A percentile compares a stretch with the other conserved stretches of the same genome.
phyloP scores from a whole-genome alignment of 2,888 invertebrate species.

The Sarcophaga carnaria region DNA sequence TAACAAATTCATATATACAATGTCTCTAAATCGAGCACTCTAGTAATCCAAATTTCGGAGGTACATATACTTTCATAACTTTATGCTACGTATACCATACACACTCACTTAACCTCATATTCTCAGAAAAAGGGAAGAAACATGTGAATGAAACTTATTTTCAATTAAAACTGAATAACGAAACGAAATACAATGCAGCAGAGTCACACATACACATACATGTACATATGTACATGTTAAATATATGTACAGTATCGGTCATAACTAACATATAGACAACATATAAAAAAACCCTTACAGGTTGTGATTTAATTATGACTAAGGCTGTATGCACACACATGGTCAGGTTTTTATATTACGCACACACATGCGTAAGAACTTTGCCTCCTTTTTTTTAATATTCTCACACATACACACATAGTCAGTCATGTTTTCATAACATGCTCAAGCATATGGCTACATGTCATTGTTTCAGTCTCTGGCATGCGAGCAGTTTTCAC shows the following conservation, averaged over 20 bases:
- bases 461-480: neutral
- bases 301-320: too few species aligned
- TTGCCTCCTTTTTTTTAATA: neutral
- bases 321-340: neutral
- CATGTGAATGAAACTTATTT: constrained; percentile 39
- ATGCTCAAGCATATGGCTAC: constrained; percentile 3
- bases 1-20: too few species aligned
- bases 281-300: too few species aligned
- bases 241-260: too few species aligned
- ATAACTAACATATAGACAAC: too few species aligned
- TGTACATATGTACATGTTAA: too few species aligned
- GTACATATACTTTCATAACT: neutral
- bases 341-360: neutral
- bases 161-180: constrained; percentile 9
- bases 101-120: neutral
- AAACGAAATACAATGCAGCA: neutral
- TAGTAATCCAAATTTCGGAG: neutral
- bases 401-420: neutral
- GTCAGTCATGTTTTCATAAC: neutral
- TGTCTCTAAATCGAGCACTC: too few species aligned
- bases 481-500: neutral
- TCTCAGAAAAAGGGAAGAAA: neutral
- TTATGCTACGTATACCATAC: neutral
- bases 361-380: neutral
- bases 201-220: neutral